Conservation (phyloP, 2,113 vertebrate species). For the Hemichromis elongatus region DNA sequence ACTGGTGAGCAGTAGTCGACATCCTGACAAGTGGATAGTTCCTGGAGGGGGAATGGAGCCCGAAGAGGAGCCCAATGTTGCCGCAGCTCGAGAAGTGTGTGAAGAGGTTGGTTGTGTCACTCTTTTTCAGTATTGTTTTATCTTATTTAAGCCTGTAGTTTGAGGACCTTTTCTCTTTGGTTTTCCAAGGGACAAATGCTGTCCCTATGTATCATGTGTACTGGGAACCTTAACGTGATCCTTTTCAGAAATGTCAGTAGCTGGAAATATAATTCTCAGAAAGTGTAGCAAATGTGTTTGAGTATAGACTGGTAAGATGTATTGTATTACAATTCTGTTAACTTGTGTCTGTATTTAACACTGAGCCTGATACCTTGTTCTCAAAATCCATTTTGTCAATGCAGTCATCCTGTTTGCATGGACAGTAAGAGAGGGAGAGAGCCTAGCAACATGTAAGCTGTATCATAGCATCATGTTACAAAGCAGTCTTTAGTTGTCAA, state of each 20-base stretch:
- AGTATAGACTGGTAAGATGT: constrained; percentile 2
- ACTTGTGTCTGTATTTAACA: constrained; percentile 53
- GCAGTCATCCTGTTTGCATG: constrained; percentile 50
- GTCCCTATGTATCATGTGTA: not conserved
- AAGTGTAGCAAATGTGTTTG: not conserved
- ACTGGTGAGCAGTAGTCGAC: constrained; percentile 94
- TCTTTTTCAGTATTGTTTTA: not conserved
- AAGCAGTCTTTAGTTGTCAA: constrained; percentile 46
- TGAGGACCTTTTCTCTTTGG: not conserved
- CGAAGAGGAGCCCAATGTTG: constrained; percentile 89
- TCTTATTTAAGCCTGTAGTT: not conserved
- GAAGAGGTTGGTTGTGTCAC: constrained; percentile 80
- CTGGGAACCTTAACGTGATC: not conserved
- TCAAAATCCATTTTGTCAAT: constrained; percentile 42
- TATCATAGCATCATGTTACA: constrained; percentile 60
- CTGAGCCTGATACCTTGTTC: constrained; percentile 31
- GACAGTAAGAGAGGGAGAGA: constrained; percentile 22
- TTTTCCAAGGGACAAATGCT: not conserved
- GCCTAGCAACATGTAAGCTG: constrained; percentile 61
- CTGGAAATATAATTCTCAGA: constrained; percentile 47
- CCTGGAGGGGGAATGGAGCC: constrained; percentile 98
- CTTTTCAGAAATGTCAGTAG: not conserved
- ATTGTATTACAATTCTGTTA: constrained; percentile 51
- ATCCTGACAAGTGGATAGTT: constrained; percentile 98
- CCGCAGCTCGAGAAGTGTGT: constrained; percentile 92